phyloP scores from a whole-genome alignment of 2,888 invertebrate genomes.

The Caenorhabditis sinica region DNA sequence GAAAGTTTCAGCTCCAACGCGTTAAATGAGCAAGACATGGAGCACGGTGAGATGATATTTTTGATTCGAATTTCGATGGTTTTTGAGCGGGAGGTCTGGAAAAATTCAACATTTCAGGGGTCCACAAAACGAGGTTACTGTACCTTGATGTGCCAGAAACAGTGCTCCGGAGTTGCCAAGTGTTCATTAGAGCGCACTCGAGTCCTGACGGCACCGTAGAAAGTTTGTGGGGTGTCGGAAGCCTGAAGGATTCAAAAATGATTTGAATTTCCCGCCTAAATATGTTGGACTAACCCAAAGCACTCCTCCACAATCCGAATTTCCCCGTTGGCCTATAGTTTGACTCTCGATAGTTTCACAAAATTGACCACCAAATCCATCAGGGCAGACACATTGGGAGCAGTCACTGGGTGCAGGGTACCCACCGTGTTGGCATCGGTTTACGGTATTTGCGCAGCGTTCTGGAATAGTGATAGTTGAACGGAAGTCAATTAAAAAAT shows the following conservation, averaged over 20 bases:
- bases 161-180: constrained; percentile 54
- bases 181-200: constrained; percentile 54
- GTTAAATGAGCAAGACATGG: constrained; percentile 67
- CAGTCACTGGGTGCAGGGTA: constrained; percentile 78
- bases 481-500: neutral
- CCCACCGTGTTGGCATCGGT: constrained; percentile 68
- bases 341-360: constrained; percentile 74
- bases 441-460: constrained; percentile 59
- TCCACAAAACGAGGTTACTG: neutral
- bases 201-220: constrained; percentile 60
- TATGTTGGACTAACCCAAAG: constrained; percentile 48
- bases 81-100: constrained; percentile 28
- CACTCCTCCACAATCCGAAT: constrained; percentile 57
- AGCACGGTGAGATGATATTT: constrained; percentile 65
- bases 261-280: too few relatives aligned
- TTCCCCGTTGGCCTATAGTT: constrained; percentile 65
- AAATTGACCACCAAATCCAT: constrained; percentile 75
- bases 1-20: constrained; percentile 58
- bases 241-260: constrained; percentile 41
- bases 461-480: constrained; percentile 39
- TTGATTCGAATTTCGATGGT: constrained; percentile 54
- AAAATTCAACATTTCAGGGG: neutral
- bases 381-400: constrained; percentile 76
- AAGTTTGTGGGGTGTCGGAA: constrained; percentile 39
- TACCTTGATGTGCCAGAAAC: constrained; percentile 66